Conservation (phyloP, 2,888 invertebrate species). For the Prenolepis imparis region DNA sequence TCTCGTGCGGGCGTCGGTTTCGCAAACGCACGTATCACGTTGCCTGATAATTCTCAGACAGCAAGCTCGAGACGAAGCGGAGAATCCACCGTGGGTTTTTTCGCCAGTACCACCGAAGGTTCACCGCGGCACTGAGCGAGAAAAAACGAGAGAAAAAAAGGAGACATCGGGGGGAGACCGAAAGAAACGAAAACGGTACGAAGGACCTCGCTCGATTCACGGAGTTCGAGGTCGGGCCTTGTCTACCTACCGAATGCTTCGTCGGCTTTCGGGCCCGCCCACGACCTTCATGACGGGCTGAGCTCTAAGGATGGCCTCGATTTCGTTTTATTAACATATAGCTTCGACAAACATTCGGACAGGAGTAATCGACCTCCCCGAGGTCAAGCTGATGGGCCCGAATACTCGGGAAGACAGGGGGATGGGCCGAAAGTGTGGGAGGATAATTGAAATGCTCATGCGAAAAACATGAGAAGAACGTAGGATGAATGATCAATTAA, state of each 20-base stretch:
- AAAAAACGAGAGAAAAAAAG: slow-evolving; percentile 21
- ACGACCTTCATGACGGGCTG: slow-evolving; percentile 79
- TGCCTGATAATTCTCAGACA: slow-evolving; percentile 55
- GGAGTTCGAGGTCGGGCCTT: slow-evolving; percentile 79
- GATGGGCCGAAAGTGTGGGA: not conserved
- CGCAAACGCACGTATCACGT: slow-evolving; percentile 55
- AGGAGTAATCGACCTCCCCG: slow-evolving; percentile 76
- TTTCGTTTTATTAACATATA: slow-evolving; percentile 76
- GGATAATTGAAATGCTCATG: not conserved
- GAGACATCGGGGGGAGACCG: slow-evolving; percentile 32
- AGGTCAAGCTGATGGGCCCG: slow-evolving; percentile 67
- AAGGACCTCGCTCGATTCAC: slow-evolving; percentile 76
- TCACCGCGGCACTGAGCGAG: not conserved
- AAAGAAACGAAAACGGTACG: slow-evolving; percentile 59
- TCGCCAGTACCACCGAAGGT: not conserved
- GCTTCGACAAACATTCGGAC: slow-evolving; percentile 77
- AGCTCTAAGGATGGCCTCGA: slow-evolving; percentile 79
- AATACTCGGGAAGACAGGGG: slow-evolving; percentile 40
- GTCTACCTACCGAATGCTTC: slow-evolving; percentile 78
- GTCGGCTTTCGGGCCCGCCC: slow-evolving; percentile 78
- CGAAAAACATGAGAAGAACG: not conserved
- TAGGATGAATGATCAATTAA: not conserved
- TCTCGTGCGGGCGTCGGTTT: slow-evolving; percentile 37
- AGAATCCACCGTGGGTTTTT: slow-evolving; percentile 8
- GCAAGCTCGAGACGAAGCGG: not conserved